phyloP scores from a whole-genome alignment of 1,140 invertebrate genomes.

The Plodia interpunctella region DNA sequence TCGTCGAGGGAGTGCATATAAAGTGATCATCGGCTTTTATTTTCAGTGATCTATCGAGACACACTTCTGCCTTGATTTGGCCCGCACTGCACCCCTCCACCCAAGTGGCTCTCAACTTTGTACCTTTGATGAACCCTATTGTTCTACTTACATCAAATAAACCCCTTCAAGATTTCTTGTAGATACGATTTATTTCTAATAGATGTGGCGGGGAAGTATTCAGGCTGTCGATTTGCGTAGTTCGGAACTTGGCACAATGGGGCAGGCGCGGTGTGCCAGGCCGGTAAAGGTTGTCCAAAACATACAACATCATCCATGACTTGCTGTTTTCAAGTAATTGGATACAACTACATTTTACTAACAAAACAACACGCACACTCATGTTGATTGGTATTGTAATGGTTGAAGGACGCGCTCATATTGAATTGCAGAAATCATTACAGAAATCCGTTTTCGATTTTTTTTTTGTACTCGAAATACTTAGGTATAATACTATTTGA shows the following conservation, averaged over 20 bases:
- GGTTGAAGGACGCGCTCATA: neutral
- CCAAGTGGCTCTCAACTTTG: conserved; percentile 7
- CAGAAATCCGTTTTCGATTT: too few species aligned
- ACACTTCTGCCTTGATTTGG: conserved; percentile 8
- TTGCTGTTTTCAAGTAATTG: neutral
- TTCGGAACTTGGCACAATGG: conserved; percentile 6
- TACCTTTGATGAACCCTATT: neutral
- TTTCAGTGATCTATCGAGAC: conserved; percentile 9
- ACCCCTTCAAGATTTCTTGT: neutral
- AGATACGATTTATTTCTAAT: neutral
- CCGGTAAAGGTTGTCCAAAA: conserved; percentile 1
- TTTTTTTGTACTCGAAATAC: too few species aligned
- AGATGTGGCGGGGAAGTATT: neutral
- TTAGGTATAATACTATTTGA: too few species aligned
- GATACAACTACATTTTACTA: neutral
- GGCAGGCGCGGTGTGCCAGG: conserved; percentile 2
- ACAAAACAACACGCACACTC: neutral
- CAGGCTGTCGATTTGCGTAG: neutral
- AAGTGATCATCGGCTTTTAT: conserved; percentile 14
- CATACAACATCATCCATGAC: conserved; percentile 1
- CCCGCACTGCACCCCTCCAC: neutral
- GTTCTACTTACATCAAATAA: neutral
- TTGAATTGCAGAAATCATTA: too few species aligned
- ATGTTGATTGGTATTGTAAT: neutral
- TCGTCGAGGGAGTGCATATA: neutral